Base-by-base conservation (phyloP, 2,113 vertebrate genomes). In the Potamarius usumacintae region DNA sequence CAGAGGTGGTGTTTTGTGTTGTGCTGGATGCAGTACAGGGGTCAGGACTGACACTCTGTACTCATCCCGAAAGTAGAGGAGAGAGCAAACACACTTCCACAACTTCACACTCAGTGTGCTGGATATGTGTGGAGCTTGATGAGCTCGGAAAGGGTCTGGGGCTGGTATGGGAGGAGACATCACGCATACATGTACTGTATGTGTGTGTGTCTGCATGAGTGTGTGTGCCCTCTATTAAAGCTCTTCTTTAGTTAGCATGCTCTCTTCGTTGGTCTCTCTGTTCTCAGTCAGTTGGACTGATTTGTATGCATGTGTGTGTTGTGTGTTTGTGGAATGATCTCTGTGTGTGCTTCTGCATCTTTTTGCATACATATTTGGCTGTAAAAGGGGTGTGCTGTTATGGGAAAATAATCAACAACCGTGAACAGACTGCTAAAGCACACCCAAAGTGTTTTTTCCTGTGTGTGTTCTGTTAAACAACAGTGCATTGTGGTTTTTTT, bases 1-100 rank as follows among this genome's bases (percentile, higher is more conserved):
- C 85, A 74, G 82, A 57, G 62, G 62, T 86, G 72, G 62, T 78
- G 55, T 80, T 57, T 85, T 87, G 63, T 82, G 34, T 25, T 34
- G 7, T 81, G 27, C 52, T 77, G 88, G 79, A 60, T 42, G 30
- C 8, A 81, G 79, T 7, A 81, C 55, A 81, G 18, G 57, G 79
- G 34, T 22, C 9, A 60, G 55, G 55, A 22, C 14, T 60, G 57
- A 60, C 4, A 30, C 3, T 53, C 50, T 27, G 76, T 55, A 27
- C 18, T 55, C 8, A 20, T 57, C n/a, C 6, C 0, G 14, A 57
- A 55, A 78, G 12, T 53, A 78, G 5, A 55, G 11, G 4, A 53
- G 12, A 78, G 25, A 14, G 50, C 11, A 15, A n/a, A 78, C 50
- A 55, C 52, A 78, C 50, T n/a, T 58, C n/a, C n/a, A 57, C 15